Evolutionary conservation across 2,113 vertebrate genomes (phyloP).

Genomic region (Edolisoma coerulescens): DNA sequence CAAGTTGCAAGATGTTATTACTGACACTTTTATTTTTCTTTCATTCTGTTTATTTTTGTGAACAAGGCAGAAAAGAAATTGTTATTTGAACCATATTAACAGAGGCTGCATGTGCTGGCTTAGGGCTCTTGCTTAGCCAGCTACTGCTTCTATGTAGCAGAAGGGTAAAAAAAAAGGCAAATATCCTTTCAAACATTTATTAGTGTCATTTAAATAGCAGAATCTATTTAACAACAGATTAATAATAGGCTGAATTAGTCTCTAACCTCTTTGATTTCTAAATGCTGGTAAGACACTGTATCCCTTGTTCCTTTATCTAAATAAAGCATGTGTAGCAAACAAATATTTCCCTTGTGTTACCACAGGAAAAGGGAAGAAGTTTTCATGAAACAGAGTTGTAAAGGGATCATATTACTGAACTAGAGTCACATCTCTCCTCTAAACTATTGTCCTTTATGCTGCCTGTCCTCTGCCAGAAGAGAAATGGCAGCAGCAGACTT

Average conservation of each 20-base stretch:
- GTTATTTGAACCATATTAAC: slow-evolving; percentile 58
- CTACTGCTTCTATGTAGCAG: background rate
- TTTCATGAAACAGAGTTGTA: slow-evolving; percentile 45
- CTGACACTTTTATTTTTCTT: slow-evolving; percentile 29
- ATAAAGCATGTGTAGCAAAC: background rate
- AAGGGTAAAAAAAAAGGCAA: background rate
- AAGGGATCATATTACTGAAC: background rate
- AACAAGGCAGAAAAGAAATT: slow-evolving; percentile 57
- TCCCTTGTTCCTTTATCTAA: background rate
- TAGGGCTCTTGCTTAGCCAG: background rate
- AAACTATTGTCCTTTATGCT: background rate
- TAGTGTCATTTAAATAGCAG: slow-evolving; percentile 8
- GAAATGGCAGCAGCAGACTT: background rate
- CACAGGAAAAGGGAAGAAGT: slow-evolving; percentile 21
- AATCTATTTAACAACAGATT: background rate
- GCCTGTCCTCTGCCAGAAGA: background rate
- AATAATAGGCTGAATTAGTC: slow-evolving; percentile 3
- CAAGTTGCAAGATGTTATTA: slow-evolving; percentile 43
- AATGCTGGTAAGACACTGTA: background rate
- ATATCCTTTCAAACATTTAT: background rate
- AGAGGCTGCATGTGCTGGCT: slow-evolving; percentile 1
- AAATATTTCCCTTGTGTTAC: slow-evolving; percentile 24
- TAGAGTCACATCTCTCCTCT: background rate
- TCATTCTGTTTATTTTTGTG: slow-evolving; percentile 68
- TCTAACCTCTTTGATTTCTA: background rate